phyloP scores from a whole-genome alignment of 2,888 invertebrate genomes.

The Thereva nobilitata region DNA sequence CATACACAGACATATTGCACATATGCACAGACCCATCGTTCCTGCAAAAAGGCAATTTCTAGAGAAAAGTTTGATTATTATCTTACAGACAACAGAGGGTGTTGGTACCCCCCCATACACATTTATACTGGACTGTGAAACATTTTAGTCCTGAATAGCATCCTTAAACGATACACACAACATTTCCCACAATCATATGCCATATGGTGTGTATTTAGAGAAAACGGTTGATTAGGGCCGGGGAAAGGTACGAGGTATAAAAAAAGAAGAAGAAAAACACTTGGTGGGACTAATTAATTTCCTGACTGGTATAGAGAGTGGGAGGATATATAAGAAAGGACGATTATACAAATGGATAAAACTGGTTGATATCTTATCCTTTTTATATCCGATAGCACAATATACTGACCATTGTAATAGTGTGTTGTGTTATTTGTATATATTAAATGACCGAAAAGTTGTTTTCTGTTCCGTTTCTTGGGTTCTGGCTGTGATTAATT shows the following conservation, averaged over 20 bases:
- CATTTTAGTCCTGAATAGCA: not conserved
- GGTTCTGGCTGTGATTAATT: too few species aligned
- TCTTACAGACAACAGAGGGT: not conserved
- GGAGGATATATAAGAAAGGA: not conserved
- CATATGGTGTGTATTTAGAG: conserved; percentile 2
- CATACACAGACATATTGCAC: not conserved
- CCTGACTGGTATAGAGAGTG: not conserved
- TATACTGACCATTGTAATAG: too few species aligned
- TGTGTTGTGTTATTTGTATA: too few species aligned
- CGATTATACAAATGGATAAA: too few species aligned
- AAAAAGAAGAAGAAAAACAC: not conserved
- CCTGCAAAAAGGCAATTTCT: not conserved
- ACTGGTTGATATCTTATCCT: too few species aligned
- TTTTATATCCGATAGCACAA: too few species aligned
- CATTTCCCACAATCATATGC: not conserved
- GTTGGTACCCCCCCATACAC: not conserved
- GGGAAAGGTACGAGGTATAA: not conserved
- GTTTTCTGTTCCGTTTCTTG: too few species aligned
- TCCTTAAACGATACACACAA: not conserved
- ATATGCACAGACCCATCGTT: not conserved
- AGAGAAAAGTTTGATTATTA: conserved; percentile 16
- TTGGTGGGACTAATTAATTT: conserved; percentile 23
- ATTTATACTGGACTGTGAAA: not conserved
- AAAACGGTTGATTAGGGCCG: not conserved
- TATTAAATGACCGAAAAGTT: too few species aligned